phyloP scores from a whole-genome alignment of 2,888 invertebrate species.

The Acleris cristana region DNA sequence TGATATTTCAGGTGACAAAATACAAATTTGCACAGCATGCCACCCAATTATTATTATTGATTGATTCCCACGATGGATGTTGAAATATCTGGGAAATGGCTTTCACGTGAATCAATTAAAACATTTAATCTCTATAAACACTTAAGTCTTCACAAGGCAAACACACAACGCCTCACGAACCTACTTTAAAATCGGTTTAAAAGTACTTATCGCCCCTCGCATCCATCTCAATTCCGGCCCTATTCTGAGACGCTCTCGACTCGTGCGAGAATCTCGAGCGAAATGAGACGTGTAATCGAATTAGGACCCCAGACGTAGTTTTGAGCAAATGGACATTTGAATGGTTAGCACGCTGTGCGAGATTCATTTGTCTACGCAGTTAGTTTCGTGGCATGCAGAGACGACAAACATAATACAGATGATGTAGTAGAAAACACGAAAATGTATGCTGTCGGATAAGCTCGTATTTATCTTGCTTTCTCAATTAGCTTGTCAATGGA shows the following conservation, averaged over 20 bases:
- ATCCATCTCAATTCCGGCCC: constrained; percentile 75
- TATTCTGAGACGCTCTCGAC: constrained; percentile 55
- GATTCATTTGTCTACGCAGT: constrained; percentile 15
- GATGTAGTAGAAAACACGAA: background rate
- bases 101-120: constrained; percentile 8
- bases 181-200: constrained; percentile 35
- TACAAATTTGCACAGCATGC: background rate
- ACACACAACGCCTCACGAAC: constrained; percentile 2
- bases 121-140: constrained; percentile 25
- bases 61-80: background rate
- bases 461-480: too few species aligned
- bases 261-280: constrained; percentile 58
- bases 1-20: background rate
- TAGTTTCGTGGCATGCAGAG: background rate
- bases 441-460: too few species aligned
- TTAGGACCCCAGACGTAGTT: constrained; percentile 39
- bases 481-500: too few species aligned
- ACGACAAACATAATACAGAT: background rate
- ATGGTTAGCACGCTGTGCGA: constrained; percentile 17
- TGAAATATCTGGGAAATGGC: background rate
- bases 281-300: constrained; percentile 63
- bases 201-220: constrained; percentile 42
- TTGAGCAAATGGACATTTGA: constrained; percentile 40
- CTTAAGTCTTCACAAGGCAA: constrained; percentile 16
- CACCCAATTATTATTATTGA: background rate